Evolutionary conservation across 2,888 invertebrate species (phyloP).

Genomic region (Rutpela maculata): DNA sequence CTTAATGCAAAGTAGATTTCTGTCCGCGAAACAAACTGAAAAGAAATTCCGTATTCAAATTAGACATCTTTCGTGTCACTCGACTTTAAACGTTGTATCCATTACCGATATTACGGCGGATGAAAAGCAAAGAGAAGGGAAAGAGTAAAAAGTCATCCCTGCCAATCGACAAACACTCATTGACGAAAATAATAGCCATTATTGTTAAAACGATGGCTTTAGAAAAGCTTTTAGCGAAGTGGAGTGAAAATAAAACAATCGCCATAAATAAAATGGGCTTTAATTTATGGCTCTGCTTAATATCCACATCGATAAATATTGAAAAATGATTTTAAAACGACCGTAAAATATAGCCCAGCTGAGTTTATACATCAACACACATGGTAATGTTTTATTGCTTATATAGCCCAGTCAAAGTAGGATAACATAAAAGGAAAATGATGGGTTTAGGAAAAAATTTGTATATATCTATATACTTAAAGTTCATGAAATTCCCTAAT

Average conservation of each 20-base stretch:
- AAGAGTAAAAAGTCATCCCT: slow-evolving; percentile 34
- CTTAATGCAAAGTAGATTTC: too few species aligned
- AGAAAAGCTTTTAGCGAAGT: slow-evolving; percentile 49
- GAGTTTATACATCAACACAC: slow-evolving; percentile 14
- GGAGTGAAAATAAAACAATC: slow-evolving; percentile 50
- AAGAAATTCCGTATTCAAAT: slow-evolving; percentile 1
- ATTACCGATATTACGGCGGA: slow-evolving; percentile 34
- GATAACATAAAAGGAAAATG: too few species aligned
- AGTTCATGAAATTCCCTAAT: too few species aligned
- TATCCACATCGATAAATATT: slow-evolving; percentile 38
- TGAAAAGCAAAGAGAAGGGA: slow-evolving; percentile 22
- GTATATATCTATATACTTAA: too few species aligned
- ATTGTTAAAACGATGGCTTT: slow-evolving; percentile 49
- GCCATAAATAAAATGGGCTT: slow-evolving; percentile 50
- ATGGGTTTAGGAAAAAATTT: too few species aligned
- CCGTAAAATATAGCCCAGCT: slow-evolving; percentile 16
- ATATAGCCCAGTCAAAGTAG: too few species aligned
- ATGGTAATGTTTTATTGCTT: slow-evolving; percentile 11
- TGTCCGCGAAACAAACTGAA: neutral
- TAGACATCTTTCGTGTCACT: neutral
- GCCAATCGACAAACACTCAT: slow-evolving; percentile 45
- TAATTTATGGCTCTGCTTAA: slow-evolving; percentile 46
- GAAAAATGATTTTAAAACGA: slow-evolving; percentile 42
- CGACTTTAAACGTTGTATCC: slow-evolving; percentile 32
- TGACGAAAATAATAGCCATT: slow-evolving; percentile 50